Base-by-base conservation (phyloP, 2,888 invertebrate genomes). In the Drosophila niveifrons region DNA sequence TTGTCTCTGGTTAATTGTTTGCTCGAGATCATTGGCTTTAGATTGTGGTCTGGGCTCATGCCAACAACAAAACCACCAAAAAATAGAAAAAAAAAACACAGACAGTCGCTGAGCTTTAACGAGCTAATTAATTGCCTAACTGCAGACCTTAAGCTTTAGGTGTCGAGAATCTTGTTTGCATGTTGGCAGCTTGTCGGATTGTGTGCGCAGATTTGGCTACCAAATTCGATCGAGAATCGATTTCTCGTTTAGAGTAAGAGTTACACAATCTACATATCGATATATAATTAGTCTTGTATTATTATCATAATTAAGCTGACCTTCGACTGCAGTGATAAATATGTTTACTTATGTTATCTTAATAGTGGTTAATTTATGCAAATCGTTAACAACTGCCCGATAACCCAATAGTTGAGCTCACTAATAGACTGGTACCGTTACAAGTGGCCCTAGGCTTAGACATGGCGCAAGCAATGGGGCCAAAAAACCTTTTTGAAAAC, bases 151-250 rank as follows among this genome's bases (percentile, higher is more conserved):
- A 47, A 59, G 46, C 34, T 41, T 55, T 46, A 81, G 76, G 84
- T 83, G 82, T 83, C 67, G 71, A 83, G 59, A 67, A 68, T 74
- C 84, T 72, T 87, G 75, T 78, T 87, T 81, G 81, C 73, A 66
- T 55, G 67, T 73, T 56, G 66, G 41, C 47, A 61, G 52, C 57
- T 46, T 8, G 41, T 41, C 39, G 8, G 39, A 41, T 36, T 36
- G 31, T 36, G 39, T 11, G 41, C 4, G 29, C 56, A 23, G 29
- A 43, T 61, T 52, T 52, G 23, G 23, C 41, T 55, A 48, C 50
- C 46, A 56, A 13, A 9, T 41, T 9, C 31, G 58, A 72, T 46
- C 52, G 23, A 76, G 77, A 72, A 75, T 66, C 62, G 28, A 72
- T 66, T 58, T 52, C 28, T 34, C 39, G 39, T 31, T 23, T 23